Evolutionary conservation across 2,113 vertebrate species (phyloP).

Genomic region (Mionectes macconnelli): DNA sequence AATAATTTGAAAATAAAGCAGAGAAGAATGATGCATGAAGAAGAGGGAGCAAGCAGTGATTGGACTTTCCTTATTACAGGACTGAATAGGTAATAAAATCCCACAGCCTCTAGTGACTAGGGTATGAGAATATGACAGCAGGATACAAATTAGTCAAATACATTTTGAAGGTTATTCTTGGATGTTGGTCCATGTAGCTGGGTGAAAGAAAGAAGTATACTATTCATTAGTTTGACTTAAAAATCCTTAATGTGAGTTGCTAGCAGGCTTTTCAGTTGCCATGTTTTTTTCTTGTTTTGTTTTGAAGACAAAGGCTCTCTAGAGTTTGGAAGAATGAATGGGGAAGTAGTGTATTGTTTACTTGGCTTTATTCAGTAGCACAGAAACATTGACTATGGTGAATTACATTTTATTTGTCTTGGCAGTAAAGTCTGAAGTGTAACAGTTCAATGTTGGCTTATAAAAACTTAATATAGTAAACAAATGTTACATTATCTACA

Average conservation of each 20-base stretch:
- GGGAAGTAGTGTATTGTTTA: constrained; percentile 9
- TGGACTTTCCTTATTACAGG: neutral
- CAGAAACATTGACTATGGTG: constrained; percentile 21
- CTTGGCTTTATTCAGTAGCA: constrained; percentile 26
- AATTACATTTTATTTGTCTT: constrained; percentile 55
- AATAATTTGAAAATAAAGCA: constrained; percentile 5
- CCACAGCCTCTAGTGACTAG: neutral
- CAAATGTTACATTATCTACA: constrained; percentile 43
- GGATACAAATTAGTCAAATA: neutral
- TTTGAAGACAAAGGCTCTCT: neutral
- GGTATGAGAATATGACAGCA: neutral
- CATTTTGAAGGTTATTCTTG: neutral
- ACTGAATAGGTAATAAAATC: neutral
- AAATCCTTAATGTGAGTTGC: neutral
- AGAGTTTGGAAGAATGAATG: neutral
- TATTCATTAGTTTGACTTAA: neutral
- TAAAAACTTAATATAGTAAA: constrained; percentile 53
- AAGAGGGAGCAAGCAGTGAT: neutral
- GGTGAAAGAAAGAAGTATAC: neutral
- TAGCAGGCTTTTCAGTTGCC: neutral
- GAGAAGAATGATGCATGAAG: neutral
- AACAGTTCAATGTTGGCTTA: constrained; percentile 5
- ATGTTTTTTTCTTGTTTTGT: neutral
- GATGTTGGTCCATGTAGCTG: neutral
- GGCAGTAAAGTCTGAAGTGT: constrained; percentile 29